Evolutionary conservation across 2,113 vertebrate genomes (phyloP).

Genomic region (Oncorhynchus nerka): DNA sequence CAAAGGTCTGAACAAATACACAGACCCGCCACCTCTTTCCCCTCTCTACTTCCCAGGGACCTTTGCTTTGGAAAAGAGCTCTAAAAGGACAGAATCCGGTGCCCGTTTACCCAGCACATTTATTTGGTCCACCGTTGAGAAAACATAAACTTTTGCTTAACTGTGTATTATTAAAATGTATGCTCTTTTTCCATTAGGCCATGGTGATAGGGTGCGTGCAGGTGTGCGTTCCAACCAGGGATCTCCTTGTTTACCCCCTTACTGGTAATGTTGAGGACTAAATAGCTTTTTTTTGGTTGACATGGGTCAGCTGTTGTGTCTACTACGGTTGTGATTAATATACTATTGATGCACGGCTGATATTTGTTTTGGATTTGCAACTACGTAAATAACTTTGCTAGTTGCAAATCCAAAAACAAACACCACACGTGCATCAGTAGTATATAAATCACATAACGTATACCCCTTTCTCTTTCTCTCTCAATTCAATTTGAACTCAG

Average conservation of each 20-base stretch:
- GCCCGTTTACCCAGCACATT: slow-evolving; percentile 60
- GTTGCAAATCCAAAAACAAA: no score
- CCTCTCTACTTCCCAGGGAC: slow-evolving; percentile 42
- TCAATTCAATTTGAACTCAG: no score
- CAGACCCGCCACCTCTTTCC: slow-evolving; percentile 30
- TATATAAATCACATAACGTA: no score
- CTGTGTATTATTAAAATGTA: slow-evolving; percentile 63
- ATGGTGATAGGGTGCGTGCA: background rate
- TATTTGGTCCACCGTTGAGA: slow-evolving; percentile 68
- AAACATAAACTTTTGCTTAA: slow-evolving; percentile 73
- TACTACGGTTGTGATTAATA: background rate
- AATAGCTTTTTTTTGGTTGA: slow-evolving; percentile 13
- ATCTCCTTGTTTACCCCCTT: slow-evolving; percentile 33
- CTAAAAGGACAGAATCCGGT: slow-evolving; percentile 27
- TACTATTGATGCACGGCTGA: background rate
- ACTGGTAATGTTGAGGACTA: slow-evolving; percentile 22
- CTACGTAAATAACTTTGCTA: no score
- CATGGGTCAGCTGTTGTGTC: background rate
- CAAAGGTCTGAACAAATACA: slow-evolving; percentile 64
- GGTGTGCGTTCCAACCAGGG: background rate
- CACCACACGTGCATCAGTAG: no score
- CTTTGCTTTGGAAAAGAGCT: slow-evolving; percentile 52
- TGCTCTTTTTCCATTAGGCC: slow-evolving; percentile 39
- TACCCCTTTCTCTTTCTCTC: background rate
- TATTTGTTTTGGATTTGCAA: background rate